Conservation (phyloP, 2,888 invertebrate species). For the Orthosia incerta region DNA sequence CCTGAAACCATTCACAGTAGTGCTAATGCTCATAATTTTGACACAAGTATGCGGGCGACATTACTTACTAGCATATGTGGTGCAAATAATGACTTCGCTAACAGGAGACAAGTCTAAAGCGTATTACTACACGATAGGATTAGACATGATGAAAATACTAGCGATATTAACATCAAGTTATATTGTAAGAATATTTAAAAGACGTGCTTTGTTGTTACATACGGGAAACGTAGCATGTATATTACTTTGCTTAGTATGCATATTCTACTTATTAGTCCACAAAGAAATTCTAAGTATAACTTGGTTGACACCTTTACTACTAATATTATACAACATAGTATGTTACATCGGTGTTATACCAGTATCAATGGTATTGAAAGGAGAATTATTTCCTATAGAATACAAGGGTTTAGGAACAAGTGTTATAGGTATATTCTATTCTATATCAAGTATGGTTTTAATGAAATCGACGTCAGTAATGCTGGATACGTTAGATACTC, state of each 20-base stretch:
- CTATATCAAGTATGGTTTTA: conserved; percentile 55
- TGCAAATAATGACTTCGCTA: conserved; percentile 56
- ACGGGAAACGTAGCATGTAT: conserved; percentile 41
- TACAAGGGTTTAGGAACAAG: conserved; percentile 56
- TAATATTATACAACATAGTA: conserved; percentile 54
- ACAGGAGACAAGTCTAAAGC: conserved; percentile 51
- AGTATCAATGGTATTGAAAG: conserved; percentile 55
- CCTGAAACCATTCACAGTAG: conserved; percentile 49
- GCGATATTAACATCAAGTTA: conserved; percentile 51
- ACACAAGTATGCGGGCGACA: conserved; percentile 56
- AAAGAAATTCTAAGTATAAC: conserved; percentile 21
- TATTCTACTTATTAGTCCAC: conserved; percentile 22
- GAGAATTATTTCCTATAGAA: conserved; percentile 56
- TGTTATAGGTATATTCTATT: conserved; percentile 50
- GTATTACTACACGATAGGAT: conserved; percentile 50
- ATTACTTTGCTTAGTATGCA: conserved; percentile 22
- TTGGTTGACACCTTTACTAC: conserved; percentile 44
- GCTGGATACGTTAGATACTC: conserved; percentile 34
- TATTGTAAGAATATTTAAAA: conserved; percentile 37
- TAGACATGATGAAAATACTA: conserved; percentile 54
- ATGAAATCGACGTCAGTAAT: conserved; percentile 53
- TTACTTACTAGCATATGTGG: conserved; percentile 55
- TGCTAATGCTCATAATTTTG: conserved; percentile 40
- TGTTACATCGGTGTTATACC: conserved; percentile 59
- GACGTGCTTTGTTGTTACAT: conserved; percentile 30